Base-by-base conservation (phyloP, 2,888 invertebrate genomes). In the Ophion costatus region DNA sequence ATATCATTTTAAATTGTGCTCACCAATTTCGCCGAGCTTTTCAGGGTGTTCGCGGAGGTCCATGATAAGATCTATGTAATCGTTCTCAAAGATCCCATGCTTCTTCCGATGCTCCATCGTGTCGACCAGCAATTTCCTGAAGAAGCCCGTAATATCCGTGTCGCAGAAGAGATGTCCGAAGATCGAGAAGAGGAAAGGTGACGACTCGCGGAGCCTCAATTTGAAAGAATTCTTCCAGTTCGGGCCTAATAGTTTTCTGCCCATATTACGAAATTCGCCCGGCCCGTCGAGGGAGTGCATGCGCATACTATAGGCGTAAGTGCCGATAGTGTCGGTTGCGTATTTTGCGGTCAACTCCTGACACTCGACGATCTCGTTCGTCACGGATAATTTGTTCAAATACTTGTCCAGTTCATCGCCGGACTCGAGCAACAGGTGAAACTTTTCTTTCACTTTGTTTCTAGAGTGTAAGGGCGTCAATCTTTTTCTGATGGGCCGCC, bases 61-160 rank as follows among this genome's bases (percentile, higher is more conserved):
- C 38, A 95, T 93, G 69, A 95, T 91, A 2, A 95, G 89, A 87
- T 96, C 95, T 74, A 96, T 90, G 86, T 96, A 95, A 90, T 95
- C 96, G 78, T 95, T 95, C 56, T 95, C 91, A 0, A 89, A 91
- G 0, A 95, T 88, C 5, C 94, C 92, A 87, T 94, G 94, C 38
- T 91, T 91, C 87, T 94, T 94, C 17, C 95, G 91, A 82, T 94
- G 94, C 3, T 94, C 92, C 1, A 95, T 93, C 0, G 95, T 95
- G 2, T 94, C 94, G 5, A 90, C 93, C 0, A 95, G 94, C 0
- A 94, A 92, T 0, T 91, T 90, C 66, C 93, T 91, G 76, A 95
- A 95, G 88, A 95, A 96, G 4, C 93, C 87, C 0, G 91, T 92
- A 0, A 94, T 89, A 0, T 87, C 70, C 14, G 59, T 10, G 5